These are phyloP conservation scores for Pica pica DNA, from an alignment of 2,113 vertebrate genomes.

Conservation along the genomic window DNA sequence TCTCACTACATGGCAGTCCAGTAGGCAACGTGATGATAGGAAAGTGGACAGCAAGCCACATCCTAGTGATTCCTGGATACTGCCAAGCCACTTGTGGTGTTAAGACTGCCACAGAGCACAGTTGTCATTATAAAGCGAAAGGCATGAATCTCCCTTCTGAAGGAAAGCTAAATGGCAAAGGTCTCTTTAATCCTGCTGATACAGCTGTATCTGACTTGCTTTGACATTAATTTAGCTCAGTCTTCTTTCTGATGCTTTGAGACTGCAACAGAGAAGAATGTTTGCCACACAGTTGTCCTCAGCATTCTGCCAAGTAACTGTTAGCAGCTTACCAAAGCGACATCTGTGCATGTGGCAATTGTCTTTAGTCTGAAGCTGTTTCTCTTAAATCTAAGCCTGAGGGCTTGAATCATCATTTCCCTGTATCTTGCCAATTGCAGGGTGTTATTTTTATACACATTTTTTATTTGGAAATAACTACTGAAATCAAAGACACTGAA, in stretches of 20 bases:
- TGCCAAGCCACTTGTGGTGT: not conserved
- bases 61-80: not conserved
- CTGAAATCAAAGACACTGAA: not conserved
- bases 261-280: not conserved
- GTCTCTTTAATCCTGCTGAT: not conserved
- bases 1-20: not conserved
- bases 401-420: not conserved
- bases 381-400: conserved; percentile 2
- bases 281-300: conserved; percentile 35
- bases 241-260: not conserved
- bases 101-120: not conserved
- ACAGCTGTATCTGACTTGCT: not conserved
- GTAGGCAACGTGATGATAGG: not conserved
- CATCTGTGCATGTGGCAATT: conserved; percentile 55
- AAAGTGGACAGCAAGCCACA: not conserved
- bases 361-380: conserved; percentile 38
- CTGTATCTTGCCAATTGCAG: not conserved
- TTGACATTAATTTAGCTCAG: conserved; percentile 20
- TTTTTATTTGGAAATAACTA: not conserved
- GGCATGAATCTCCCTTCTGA: not conserved
- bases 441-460: not conserved
- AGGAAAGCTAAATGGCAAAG: not conserved
- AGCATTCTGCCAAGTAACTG: conserved; percentile 16
- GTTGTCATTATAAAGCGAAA: not conserved
- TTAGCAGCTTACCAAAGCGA: conserved; percentile 27